phyloP scores from a whole-genome alignment of 2,113 vertebrate species.

The Corythoichthys haematopterus region DNA sequence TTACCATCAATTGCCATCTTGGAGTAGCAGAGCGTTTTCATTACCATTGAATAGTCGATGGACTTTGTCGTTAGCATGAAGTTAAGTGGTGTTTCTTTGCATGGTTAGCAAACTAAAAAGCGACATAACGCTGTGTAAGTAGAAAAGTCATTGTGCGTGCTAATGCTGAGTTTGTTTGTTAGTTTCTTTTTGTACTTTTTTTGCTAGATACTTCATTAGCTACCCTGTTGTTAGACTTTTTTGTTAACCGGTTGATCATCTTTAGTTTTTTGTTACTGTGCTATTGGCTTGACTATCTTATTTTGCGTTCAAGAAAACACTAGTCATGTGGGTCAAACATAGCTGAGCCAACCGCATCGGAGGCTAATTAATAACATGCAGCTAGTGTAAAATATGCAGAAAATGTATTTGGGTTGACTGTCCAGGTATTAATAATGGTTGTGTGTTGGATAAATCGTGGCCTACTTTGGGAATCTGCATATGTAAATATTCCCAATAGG shows the following conservation, averaged over 20 bases:
- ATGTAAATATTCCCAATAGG: constrained; percentile 79
- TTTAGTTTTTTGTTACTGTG: neutral
- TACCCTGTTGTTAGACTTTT: too few relatives aligned
- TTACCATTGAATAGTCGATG: constrained; percentile 71
- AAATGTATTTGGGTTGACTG: constrained; percentile 77
- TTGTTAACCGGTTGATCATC: too few relatives aligned
- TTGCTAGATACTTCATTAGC: neutral
- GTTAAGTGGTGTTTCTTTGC: constrained; percentile 53
- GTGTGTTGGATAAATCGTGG: constrained; percentile 71
- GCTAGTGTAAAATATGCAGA: constrained; percentile 58
- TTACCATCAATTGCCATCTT: constrained; percentile 69
- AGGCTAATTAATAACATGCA: constrained; percentile 22
- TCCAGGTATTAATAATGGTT: constrained; percentile 74
- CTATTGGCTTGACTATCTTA: neutral
- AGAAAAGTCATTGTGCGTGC: neutral
- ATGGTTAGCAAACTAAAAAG: constrained; percentile 59
- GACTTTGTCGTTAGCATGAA: constrained; percentile 53
- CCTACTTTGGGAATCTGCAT: constrained; percentile 73
- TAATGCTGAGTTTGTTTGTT: too few relatives aligned
- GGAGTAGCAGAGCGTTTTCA: neutral
- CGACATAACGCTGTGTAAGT: constrained; percentile 50
- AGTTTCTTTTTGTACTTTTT: too few relatives aligned
- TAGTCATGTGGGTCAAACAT: constrained; percentile 16
- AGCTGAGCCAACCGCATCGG: constrained; percentile 17
- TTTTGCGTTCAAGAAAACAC: neutral